Percentiles rank a stretch among this genome's conserved stretches.
These are phyloP conservation scores for Whitmania pigra DNA, from an alignment of 1,140 invertebrate species.

Conservation along the genomic window DNA sequence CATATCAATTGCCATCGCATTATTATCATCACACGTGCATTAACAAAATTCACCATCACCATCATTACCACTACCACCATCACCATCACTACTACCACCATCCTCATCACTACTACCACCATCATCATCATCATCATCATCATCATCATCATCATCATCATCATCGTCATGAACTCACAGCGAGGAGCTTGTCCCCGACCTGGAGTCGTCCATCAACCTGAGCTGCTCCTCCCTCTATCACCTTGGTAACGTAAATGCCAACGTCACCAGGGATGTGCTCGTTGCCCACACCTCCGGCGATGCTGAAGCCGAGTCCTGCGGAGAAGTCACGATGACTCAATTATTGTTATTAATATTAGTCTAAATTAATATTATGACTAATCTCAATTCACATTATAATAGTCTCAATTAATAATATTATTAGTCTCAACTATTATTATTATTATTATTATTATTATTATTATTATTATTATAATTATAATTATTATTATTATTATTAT, in stretches of 20 bases:
- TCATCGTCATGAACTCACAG: constrained; percentile 51
- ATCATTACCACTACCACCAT: no score
- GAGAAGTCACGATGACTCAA: background rate
- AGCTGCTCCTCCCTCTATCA: constrained; percentile 91
- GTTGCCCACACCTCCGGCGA: constrained; percentile 91
- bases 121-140: constrained; percentile 6
- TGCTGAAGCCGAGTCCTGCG: constrained; percentile 79
- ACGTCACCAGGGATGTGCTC: constrained; percentile 94
- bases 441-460: no score
- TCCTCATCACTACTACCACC: background rate
- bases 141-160: constrained; percentile 15
- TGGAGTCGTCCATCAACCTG: constrained; percentile 71
- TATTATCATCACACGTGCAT: no score
- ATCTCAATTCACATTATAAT: no score
- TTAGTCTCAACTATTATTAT: no score
- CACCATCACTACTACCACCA: background rate
- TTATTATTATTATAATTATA: no score
- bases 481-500: no score
- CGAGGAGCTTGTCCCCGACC: constrained; percentile 86
- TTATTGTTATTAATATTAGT: no score
- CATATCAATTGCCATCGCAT: no score
- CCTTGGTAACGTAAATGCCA: constrained; percentile 96
- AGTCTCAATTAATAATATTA: no score
- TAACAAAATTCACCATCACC: no score
- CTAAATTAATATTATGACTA: no score